Percentiles rank a stretch among this genome's conserved stretches.
Evolutionary conservation across 2,888 invertebrate species (phyloP).

Genomic region (Phyto melanocephala): DNA sequence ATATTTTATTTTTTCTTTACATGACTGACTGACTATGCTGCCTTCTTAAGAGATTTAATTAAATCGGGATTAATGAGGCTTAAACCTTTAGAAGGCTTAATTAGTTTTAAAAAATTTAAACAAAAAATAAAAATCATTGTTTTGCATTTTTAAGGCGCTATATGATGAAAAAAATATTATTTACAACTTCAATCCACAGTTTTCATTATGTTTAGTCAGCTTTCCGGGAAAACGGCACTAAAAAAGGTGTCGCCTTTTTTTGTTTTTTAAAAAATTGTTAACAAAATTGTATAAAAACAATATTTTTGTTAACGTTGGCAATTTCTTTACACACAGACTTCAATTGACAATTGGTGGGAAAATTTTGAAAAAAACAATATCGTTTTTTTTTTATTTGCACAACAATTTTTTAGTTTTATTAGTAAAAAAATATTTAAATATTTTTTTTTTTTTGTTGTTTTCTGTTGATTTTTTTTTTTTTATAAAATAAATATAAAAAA

Average conservation of each 20-base stretch:
- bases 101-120: slow-evolving; percentile 21
- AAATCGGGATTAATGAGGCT: slow-evolving; percentile 61
- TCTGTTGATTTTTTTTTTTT: slow-evolving; percentile 12
- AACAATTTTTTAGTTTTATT: slow-evolving; percentile 16
- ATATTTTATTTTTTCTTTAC: slow-evolving; percentile 30
- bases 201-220: slow-evolving; percentile 36
- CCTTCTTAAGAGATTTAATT: slow-evolving; percentile 45
- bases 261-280: neutral
- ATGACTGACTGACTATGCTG: slow-evolving; percentile 9
- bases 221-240: slow-evolving; percentile 27
- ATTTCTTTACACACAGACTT: too few relatives aligned
- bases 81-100: slow-evolving; percentile 48
- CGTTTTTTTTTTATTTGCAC: neutral
- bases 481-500: slow-evolving; percentile 14
- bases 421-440: neutral
- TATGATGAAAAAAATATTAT: neutral
- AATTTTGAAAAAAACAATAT: slow-evolving; percentile 9
- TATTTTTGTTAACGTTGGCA: slow-evolving; percentile 13
- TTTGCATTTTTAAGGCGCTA: slow-evolving; percentile 39
- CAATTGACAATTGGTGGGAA: slow-evolving; percentile 29
- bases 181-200: neutral
- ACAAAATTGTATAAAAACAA: slow-evolving; percentile 5
- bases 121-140: neutral
- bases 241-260: slow-evolving; percentile 39
- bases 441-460: neutral